Conservation (phyloP, 2,888 invertebrate species). For the Eupsilia transversa region DNA sequence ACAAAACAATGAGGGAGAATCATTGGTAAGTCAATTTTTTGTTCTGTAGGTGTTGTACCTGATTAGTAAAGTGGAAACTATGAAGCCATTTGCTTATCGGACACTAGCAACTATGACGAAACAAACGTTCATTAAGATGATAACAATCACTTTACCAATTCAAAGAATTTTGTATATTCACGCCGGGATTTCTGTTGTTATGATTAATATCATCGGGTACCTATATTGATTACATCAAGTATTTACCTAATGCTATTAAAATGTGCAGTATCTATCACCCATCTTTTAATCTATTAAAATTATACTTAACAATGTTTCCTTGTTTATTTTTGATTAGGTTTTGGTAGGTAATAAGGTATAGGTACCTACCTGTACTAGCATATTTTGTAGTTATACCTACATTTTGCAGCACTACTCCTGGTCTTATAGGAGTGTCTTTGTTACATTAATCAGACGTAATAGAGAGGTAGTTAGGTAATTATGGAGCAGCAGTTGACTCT, state of each 20-base stretch:
- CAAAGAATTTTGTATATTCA: slow-evolving; percentile 17
- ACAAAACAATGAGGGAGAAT: slow-evolving; percentile 62
- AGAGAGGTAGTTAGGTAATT: background rate
- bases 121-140: slow-evolving; percentile 43
- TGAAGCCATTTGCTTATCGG: slow-evolving; percentile 42
- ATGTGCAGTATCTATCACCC: background rate
- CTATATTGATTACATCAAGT: slow-evolving; percentile 8
- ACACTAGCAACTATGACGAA: slow-evolving; percentile 45
- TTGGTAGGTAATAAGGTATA: background rate
- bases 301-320: background rate
- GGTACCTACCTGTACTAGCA: background rate
- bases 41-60: slow-evolving; percentile 1
- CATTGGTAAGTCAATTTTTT: slow-evolving; percentile 74
- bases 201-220: slow-evolving; percentile 19
- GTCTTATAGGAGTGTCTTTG: background rate
- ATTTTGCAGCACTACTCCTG: background rate
- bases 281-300: background rate
- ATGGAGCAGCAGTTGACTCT: background rate
- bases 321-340: background rate
- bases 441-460: background rate
- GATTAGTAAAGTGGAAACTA: slow-evolving; percentile 26
- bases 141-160: slow-evolving; percentile 38
- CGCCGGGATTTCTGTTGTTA: slow-evolving; percentile 7
- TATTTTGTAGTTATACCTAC: background rate
- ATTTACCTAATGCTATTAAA: slow-evolving; percentile 23